These are phyloP conservation scores for Penaeus indicus DNA, from an alignment of 1,140 invertebrate species.

Conservation along the genomic window DNA sequence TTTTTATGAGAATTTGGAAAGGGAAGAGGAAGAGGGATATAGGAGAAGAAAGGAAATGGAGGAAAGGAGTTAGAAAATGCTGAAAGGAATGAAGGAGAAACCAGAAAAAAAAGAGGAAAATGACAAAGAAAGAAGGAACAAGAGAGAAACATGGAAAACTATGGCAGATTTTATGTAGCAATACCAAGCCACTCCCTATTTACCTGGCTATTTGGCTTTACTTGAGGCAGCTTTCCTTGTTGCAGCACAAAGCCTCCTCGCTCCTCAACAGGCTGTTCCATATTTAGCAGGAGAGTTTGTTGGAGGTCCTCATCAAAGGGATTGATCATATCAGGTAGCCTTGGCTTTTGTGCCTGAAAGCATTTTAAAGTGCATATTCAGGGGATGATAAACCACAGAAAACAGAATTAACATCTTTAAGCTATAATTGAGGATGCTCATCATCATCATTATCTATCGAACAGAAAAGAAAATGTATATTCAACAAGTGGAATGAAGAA, in stretches of 20 bases:
- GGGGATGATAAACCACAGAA: too few species aligned
- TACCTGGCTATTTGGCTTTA: constrained; percentile 55
- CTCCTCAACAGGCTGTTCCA: constrained; percentile 66
- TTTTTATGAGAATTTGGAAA: too few species aligned
- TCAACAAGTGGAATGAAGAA: too few species aligned
- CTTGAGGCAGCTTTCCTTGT: constrained; percentile 22
- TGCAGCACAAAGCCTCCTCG: constrained; percentile 41
- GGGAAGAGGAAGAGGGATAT: background rate
- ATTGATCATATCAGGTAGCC: constrained; percentile 58
- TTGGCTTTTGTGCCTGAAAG: background rate
- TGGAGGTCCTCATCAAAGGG: constrained; percentile 69
- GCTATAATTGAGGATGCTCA: too few species aligned
- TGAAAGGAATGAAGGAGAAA: background rate
- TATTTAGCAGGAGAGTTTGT: constrained; percentile 66
- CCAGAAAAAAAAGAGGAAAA: too few species aligned
- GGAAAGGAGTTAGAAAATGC: background rate
- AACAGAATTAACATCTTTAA: too few species aligned
- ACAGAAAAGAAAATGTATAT: too few species aligned
- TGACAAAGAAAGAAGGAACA: background rate
- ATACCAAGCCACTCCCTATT: background rate
- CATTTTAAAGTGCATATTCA: too few species aligned
- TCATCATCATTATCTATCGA: too few species aligned
- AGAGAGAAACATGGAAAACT: background rate
- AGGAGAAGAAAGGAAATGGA: background rate
- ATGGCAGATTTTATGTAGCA: too few species aligned